These are phyloP conservation scores for Harmothoe impar DNA, from an alignment of 2,888 invertebrate genomes.

Conservation along the genomic window DNA sequence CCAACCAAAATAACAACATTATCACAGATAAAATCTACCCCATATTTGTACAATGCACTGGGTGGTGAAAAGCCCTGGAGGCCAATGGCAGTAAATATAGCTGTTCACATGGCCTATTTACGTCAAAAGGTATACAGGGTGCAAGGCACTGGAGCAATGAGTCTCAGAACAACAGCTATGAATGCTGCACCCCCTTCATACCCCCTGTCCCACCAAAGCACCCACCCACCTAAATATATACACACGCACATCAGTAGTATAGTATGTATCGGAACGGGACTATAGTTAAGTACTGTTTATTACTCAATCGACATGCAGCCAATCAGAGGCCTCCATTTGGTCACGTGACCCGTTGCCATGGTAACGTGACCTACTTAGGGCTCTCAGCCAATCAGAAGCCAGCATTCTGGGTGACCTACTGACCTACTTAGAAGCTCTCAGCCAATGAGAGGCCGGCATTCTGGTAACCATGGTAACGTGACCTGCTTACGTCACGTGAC, in stretches of 20 bases:
- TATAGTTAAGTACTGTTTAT: too few relatives aligned
- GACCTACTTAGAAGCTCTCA: too few relatives aligned
- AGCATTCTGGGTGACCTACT: too few relatives aligned
- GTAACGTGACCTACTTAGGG: too few relatives aligned
- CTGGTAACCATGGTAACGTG: too few relatives aligned
- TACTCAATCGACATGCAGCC: too few relatives aligned
- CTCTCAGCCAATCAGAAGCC: too few relatives aligned
- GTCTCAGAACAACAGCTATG: neutral
- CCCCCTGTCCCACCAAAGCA: neutral
- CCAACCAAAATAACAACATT: neutral
- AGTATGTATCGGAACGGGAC: too few relatives aligned
- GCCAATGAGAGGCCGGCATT: too few relatives aligned
- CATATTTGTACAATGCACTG: neutral
- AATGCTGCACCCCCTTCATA: neutral
- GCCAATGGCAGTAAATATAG: neutral
- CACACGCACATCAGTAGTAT: neutral
- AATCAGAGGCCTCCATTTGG: too few relatives aligned
- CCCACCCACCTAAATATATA: neutral
- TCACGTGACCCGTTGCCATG: too few relatives aligned
- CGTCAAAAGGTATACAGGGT: slow-evolving; percentile 5
- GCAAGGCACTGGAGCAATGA: neutral
- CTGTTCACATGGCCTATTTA: neutral
- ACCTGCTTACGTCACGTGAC: too few relatives aligned
- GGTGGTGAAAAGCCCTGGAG: neutral
- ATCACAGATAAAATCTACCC: neutral